Evolutionary conservation across 2,797 vertebrate genomes (phyloP).

Genomic region (Gallinago stenura): DNA sequence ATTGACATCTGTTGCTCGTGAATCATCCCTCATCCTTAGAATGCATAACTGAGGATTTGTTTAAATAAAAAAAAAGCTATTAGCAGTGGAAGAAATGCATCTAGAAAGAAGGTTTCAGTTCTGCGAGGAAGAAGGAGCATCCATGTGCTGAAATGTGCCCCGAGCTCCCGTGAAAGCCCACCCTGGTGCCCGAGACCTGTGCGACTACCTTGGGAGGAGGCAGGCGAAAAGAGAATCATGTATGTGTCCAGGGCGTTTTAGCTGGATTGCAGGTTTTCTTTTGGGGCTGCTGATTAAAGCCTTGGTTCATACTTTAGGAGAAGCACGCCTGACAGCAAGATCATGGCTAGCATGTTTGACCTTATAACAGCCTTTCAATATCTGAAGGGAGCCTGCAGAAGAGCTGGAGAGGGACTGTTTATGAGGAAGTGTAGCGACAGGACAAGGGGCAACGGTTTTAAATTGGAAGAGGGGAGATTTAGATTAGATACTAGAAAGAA

Average conservation of each 20-base stretch:
- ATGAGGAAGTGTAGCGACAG: no score
- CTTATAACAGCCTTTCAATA: no score
- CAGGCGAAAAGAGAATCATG: background rate
- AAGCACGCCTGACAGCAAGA: no score
- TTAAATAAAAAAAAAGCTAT: background rate
- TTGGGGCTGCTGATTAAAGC: background rate
- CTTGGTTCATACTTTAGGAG: no score
- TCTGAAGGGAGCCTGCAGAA: no score
- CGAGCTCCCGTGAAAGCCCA: accelerated
- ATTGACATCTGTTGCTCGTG: background rate
- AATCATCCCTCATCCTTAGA: background rate
- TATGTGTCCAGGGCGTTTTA: background rate
- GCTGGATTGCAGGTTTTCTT: background rate
- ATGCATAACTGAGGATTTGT: background rate
- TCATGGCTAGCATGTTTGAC: no score
- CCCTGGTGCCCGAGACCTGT: accelerated
- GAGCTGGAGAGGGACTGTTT: no score
- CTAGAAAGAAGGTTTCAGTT: background rate
- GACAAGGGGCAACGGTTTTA: no score
- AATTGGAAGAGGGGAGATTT: no score
- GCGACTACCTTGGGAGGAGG: background rate
- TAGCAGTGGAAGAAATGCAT: background rate
- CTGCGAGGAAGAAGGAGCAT: accelerated
- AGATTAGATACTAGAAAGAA: no score
- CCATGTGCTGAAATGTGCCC: background rate